phyloP scores from a whole-genome alignment of 2,113 vertebrate species.

The Tylochromis polylepis region DNA sequence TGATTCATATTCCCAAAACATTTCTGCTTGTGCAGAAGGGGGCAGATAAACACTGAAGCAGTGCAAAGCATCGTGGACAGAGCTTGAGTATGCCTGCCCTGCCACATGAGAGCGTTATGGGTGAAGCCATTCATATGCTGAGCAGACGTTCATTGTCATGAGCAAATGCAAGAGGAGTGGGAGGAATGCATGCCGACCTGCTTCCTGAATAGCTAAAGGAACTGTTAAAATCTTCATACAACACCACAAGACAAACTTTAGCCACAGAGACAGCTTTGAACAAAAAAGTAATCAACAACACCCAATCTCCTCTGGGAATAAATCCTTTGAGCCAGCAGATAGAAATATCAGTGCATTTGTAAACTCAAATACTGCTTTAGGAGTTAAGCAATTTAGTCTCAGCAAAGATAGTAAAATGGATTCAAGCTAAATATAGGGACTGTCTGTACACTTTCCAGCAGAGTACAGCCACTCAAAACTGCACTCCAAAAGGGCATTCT shows the following conservation, averaged over 20 bases:
- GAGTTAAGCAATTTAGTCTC: neutral
- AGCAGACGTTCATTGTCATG: conserved; percentile 61
- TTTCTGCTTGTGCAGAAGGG: neutral
- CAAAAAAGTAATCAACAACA: conserved; percentile 32
- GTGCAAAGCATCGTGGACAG: neutral
- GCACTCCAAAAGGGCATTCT: conserved; percentile 17
- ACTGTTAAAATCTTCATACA: conserved; percentile 34
- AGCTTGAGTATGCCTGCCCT: conserved; percentile 5
- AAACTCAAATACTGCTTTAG: neutral
- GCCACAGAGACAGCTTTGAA: conserved; percentile 8
- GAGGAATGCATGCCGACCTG: conserved; percentile 18
- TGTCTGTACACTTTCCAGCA: conserved; percentile 4
- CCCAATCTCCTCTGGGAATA: conserved; percentile 12
- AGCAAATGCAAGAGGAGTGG: conserved; percentile 45
- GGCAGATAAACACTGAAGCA: neutral
- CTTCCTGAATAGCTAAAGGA: conserved; percentile 29
- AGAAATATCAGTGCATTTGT: neutral
- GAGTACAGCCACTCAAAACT: conserved; percentile 2
- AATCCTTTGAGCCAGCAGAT: conserved; percentile 15
- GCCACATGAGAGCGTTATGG: conserved; percentile 38
- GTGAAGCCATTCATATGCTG: conserved; percentile 59
- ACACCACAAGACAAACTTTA: conserved; percentile 31
- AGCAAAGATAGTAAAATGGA: conserved; percentile 31
- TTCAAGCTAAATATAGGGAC: conserved; percentile 17
- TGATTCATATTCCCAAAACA: neutral